Evolutionary conservation across 2,113 vertebrate species (phyloP).

Genomic region (Corythoichthys haematopterus): DNA sequence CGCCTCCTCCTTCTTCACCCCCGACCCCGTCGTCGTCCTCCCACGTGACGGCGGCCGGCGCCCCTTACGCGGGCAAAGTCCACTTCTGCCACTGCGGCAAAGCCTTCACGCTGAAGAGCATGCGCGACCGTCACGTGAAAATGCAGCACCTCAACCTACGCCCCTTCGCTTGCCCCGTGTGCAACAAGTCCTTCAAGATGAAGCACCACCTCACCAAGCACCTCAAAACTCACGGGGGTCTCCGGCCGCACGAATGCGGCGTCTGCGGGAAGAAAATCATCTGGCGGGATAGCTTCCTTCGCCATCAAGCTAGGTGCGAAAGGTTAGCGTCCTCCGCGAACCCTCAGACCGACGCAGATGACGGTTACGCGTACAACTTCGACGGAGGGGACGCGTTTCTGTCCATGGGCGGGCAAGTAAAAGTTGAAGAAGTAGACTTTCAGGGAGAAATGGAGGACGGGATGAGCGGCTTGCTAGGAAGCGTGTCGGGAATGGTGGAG

Average conservation of each 20-base stretch:
- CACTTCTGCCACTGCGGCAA: constrained; percentile 80
- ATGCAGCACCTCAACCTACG: constrained; percentile 79
- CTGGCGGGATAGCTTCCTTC: constrained; percentile 77
- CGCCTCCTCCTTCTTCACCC: constrained; percentile 50
- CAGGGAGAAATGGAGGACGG: constrained; percentile 49
- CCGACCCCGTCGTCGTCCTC: constrained; percentile 68
- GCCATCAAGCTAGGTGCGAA: constrained; percentile 73
- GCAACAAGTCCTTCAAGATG: constrained; percentile 79
- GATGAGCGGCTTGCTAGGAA: constrained; percentile 48
- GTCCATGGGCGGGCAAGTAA: constrained; percentile 55
- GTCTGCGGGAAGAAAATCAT: constrained; percentile 77
- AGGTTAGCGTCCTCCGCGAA: constrained; percentile 33
- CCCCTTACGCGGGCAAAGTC: constrained; percentile 68
- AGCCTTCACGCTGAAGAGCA: constrained; percentile 77
- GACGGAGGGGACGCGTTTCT: constrained; percentile 54
- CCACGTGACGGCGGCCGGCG: constrained; percentile 57
- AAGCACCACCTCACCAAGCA: constrained; percentile 80
- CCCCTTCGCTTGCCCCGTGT: constrained; percentile 75
- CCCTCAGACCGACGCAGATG: constrained; percentile 13
- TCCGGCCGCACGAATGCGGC: constrained; percentile 72
- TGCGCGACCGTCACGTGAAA: constrained; percentile 78
- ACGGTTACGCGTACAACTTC: constrained; percentile 48
- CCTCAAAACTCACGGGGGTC: constrained; percentile 75
- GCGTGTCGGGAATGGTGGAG: constrained; percentile 50
- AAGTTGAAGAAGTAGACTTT: constrained; percentile 70